phyloP scores from a whole-genome alignment of 2,797 vertebrate species.

The Halcyon chelicuti region DNA sequence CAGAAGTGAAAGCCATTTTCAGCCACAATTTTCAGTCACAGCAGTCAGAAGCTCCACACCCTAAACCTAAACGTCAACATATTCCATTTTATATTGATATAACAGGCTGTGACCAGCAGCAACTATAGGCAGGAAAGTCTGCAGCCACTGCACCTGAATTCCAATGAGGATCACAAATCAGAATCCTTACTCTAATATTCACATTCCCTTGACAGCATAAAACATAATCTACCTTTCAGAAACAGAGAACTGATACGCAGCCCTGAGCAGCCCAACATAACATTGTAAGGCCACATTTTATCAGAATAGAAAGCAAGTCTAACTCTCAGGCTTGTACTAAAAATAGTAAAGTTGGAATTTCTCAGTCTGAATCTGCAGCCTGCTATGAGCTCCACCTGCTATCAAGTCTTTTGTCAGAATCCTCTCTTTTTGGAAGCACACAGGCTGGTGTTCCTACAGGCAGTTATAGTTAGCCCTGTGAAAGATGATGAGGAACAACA shows the following conservation, averaged over 20 bases:
- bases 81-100: background rate
- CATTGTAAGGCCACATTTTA: background rate
- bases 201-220: background rate
- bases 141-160: background rate
- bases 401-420: background rate
- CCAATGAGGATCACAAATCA: background rate
- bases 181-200: background rate
- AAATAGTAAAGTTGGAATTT: constrained; percentile 49
- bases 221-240: background rate
- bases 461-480: background rate
- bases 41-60: background rate
- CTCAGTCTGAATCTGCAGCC: background rate
- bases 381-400: background rate
- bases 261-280: background rate
- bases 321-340: background rate
- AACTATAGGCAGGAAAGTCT: background rate
- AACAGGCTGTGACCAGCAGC: background rate
- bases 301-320: constrained; percentile 29
- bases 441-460: background rate
- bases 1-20: background rate
- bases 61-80: background rate
- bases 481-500: background rate
- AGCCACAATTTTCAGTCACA: background rate
- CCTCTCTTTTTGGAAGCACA: background rate
- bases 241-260: background rate